Percentiles rank a stretch among this genome's conserved stretches.
Evolutionary conservation across 1,140 invertebrate genomes (phyloP).

Genomic region (Macrobrachium nipponense): DNA sequence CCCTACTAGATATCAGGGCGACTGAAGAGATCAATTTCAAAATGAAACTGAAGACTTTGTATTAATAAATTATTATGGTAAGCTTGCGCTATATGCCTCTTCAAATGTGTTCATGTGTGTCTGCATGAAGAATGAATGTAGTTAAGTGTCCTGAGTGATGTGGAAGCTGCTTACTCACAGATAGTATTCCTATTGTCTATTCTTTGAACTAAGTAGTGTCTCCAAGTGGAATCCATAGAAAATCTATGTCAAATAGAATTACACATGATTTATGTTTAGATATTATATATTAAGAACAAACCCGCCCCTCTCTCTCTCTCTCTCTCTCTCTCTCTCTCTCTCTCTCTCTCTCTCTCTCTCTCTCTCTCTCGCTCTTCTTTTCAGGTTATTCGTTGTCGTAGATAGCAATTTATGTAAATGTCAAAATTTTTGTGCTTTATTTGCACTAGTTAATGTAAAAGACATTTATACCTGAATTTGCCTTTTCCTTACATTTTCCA

Average conservation of each 20-base stretch:
- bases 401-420: not conserved
- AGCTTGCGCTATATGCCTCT: too few species aligned
- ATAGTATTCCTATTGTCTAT: constrained; percentile 11
- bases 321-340: constrained; percentile 34
- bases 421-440: not conserved
- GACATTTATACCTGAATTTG: too few species aligned
- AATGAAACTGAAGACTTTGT: too few species aligned
- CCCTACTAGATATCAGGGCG: too few species aligned
- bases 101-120: too few species aligned
- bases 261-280: not conserved
- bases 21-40: too few species aligned
- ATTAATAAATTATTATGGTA: too few species aligned
- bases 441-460: too few species aligned
- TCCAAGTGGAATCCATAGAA: constrained; percentile 31
- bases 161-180: too few species aligned
- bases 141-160: too few species aligned
- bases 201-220: constrained; percentile 26
- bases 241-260: not conserved
- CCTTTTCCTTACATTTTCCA: too few species aligned
- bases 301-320: constrained; percentile 1
- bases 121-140: too few species aligned
- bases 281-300: not conserved
- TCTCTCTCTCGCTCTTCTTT: constrained; percentile 25
- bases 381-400: not conserved
- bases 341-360: constrained; percentile 28